Evolutionary conservation across 2,888 invertebrate species (phyloP).

Genomic region (Onchidella celtica): DNA sequence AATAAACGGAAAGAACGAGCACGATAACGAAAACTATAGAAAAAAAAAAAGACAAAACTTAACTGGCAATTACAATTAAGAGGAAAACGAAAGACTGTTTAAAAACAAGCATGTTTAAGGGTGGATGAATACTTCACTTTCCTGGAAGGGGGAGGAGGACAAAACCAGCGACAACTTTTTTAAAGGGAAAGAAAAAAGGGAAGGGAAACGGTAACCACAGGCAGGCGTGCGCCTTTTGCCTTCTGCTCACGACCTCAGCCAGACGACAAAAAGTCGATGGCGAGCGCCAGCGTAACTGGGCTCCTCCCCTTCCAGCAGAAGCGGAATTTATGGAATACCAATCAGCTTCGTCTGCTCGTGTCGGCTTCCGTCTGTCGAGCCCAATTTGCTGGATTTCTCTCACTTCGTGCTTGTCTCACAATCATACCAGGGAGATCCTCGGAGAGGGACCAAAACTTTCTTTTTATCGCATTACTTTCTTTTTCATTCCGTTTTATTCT

Average conservation of each 20-base stretch:
- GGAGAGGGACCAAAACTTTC: too few species aligned
- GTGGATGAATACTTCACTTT: too few species aligned
- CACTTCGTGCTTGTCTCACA: conserved; percentile 21
- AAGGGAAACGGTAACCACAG: too few species aligned
- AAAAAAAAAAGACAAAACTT: too few species aligned
- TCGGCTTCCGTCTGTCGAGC: conserved; percentile 7
- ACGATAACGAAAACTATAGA: too few species aligned
- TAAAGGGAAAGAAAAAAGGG: too few species aligned
- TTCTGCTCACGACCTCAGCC: conserved; percentile 1
- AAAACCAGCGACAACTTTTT: not conserved
- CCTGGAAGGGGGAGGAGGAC: not conserved
- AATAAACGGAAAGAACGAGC: too few species aligned
- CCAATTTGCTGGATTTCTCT: conserved; percentile 10
- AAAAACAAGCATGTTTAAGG: too few species aligned
- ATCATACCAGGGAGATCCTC: too few species aligned
- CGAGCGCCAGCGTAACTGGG: not conserved
- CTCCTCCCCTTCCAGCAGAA: conserved; percentile 25
- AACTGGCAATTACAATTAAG: too few species aligned
- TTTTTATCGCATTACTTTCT: not conserved
- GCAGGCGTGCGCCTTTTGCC: not conserved
- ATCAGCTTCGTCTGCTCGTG: conserved; percentile 28
- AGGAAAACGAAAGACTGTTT: too few species aligned
- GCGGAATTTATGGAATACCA: conserved; percentile 20
- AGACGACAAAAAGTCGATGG: conserved; percentile 24
- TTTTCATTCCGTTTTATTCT: not conserved